Base-by-base conservation (phyloP, 2,888 invertebrate species). In the Aricia artaxerxes region DNA sequence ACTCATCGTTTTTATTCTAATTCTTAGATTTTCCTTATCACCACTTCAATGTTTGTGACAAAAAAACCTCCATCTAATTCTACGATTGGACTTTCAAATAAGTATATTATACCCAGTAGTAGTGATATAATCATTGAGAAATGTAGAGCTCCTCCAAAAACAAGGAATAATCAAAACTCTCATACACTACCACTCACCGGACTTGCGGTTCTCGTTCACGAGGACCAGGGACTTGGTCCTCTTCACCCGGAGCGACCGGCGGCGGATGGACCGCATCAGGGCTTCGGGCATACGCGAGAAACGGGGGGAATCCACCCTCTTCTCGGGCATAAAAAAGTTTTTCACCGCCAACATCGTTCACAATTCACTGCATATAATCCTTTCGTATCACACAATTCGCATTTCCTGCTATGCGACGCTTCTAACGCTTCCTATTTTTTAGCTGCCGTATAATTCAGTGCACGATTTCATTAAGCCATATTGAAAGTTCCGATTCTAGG, bases 181-280 rank as follows among this genome's bases (percentile, higher is more conserved):
- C 85, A 90, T 93, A 94, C 92, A 79, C 88, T 94, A 94, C 92
- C 93, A 94, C 96, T 96, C 95, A 97, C 97, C 97, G 90, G 97
- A 97, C 93, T 97, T 97, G 87, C 97, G 91, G 90, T 97, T 97
- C 90, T 97, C 97, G 82, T 95, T 95, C 82, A 96, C 95, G 79
- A 96, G 95, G 49, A 97, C 96, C 85, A 97, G 92, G 81, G 97
- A 97, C 89, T 97, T 97, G 84, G 97, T 96, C 86, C 97, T 95
- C 90, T 97, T 97, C 69, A 97, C 96, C 82, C 97, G 93, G 84
- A 97, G 90, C 49, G 97, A 97, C 83, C 97, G 92, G 82, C 97
- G 91, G 82, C 96, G 94, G 85, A 97, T 96, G 80, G 97, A 97
- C 84, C 97, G 95, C 89, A 97, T 94, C 87, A 97, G 95, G 82